Evolutionary conservation across 1,140 invertebrate species (phyloP), one percentile per base, ranked within the genome.

Genomic region (Subanguina moxae): DNA sequence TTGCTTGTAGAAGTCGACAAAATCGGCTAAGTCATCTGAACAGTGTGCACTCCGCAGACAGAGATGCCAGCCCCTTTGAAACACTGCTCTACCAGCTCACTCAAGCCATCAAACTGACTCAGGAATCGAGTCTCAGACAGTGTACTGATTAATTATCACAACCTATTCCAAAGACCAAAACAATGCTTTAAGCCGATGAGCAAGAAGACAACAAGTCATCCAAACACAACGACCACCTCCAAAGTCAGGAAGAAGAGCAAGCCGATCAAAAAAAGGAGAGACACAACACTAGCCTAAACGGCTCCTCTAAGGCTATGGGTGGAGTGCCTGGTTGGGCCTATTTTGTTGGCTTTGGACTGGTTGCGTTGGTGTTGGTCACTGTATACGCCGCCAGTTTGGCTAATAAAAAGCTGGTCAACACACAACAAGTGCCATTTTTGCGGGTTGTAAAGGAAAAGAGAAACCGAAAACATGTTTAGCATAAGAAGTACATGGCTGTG

Each of bases 281-380:
- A 5, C n/a, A 61, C 5, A 61, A n/a, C n/a, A 43, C 1, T 61
- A 43, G 28, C 8, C n/a, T n/a, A n/a, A 21, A 8, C 48, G 15
- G n/a, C 23, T 7, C n/a, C n/a, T n/a, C n/a, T n/a, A n/a, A n/a
- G n/a, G n/a, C 58, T 7, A 21, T 21, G 19, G 28, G n/a, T 30
- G 58, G 58, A 61, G 38, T 61, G n/a, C 58, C 58, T 8, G 8
- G 19, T 61, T 61, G 58, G 58, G 58, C 58, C 19, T 61, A 61
- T 61, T 32, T 25, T 61, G 28, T 61, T 3, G 58, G 58, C 8
- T 30, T 30, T n/a, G 58, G 58, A 61, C 27, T 61, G 19, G 58
- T 61, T 30, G 27, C n/a, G 1, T 30, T 61, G 17, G 58, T 43
- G 1, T 19, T 61, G 13, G n/a, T 43, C 17, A 43, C 58, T 19